Evolutionary conservation across 1,140 invertebrate genomes (phyloP), one percentile per base, ranked within the genome.

Genomic region (Drosophila burlai): DNA sequence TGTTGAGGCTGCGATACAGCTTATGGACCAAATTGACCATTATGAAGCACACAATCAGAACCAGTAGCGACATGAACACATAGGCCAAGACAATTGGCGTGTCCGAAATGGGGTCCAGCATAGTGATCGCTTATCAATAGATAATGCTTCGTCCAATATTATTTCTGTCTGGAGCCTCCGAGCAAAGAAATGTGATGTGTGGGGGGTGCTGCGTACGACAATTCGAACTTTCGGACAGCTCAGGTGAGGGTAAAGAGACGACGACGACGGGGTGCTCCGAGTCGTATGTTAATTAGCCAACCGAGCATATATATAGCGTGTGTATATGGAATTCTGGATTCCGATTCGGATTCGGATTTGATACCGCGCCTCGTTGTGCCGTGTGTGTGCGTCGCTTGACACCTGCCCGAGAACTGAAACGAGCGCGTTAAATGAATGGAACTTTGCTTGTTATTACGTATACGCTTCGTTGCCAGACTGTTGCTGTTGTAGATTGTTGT

Each of bases 21-120:
- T 85, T 92, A 50, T 92, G 91, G 49, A 86, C 75, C 46, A 92
- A 86, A 83, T 92, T 92, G 59, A 92, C 77, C 34, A 92, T 40
- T 61, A 92, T 92, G 36, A 92, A 92, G 66, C 91, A 82, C 11
- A 92, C 52, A 42, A 92, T 92, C n/a, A 91, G 61, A 29, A 92
- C 83, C 43, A 92, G 66, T 52, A 92, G 79, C 69, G 83, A 81
- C 71, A 92, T 92, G 42, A 92, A 92, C 9, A 67, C 83, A 49
- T 92, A 92, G 31, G 91, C 90, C 83, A 92, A 75, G 52, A 92
- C 83, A 36, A 83, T 65, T n/a, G 91, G 91, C 10, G 92, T 81
- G 60, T 92, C 86, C 55, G 83, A 81, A 26, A 92, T 82, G 57
- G 84, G 89, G 63, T 92, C 91, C 74, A 92, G 68, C 91, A 92